A percentile compares a stretch with the other conserved stretches of the same genome.
Evolutionary conservation across 2,113 vertebrate species (phyloP).

Genomic region (Syrrhaptes paradoxus): DNA sequence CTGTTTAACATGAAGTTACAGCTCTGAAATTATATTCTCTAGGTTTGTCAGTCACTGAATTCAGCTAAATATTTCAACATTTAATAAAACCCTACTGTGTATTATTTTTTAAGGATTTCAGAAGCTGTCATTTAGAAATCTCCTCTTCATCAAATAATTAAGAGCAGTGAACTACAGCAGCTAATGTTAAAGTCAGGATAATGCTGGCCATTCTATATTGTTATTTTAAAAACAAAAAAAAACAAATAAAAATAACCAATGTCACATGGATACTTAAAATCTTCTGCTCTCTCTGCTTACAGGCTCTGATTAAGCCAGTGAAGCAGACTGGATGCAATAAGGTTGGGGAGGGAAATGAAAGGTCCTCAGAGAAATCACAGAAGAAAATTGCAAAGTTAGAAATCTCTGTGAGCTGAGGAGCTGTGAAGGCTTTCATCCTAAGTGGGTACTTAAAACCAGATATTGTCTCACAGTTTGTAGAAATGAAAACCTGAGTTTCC

Average conservation of each 20-base stretch:
- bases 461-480: background rate
- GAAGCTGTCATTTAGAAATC: background rate
- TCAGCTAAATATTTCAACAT: constrained; percentile 51
- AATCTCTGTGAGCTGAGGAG: background rate
- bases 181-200: background rate
- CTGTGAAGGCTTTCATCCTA: background rate
- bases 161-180: background rate
- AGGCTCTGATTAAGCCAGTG: background rate
- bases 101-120: background rate
- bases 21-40: constrained; percentile 10
- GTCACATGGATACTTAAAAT: background rate
- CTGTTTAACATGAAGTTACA: constrained; percentile 37
- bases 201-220: background rate
- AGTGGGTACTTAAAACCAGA: background rate
- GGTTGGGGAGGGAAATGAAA: background rate
- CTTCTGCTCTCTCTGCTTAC: background rate
- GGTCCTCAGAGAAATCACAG: background rate
- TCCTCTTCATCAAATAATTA: constrained; percentile 14
- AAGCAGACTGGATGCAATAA: background rate
- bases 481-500: background rate
- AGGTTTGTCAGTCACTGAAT: constrained; percentile 36
- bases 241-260: background rate
- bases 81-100: constrained; percentile 17
- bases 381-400: background rate
- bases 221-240: background rate